A percentile compares a stretch with the other conserved stretches of the same genome.
phyloP scores from a whole-genome alignment of 35 echinoderm and acorn worm species.

The Holothuria glaberrima region DNA sequence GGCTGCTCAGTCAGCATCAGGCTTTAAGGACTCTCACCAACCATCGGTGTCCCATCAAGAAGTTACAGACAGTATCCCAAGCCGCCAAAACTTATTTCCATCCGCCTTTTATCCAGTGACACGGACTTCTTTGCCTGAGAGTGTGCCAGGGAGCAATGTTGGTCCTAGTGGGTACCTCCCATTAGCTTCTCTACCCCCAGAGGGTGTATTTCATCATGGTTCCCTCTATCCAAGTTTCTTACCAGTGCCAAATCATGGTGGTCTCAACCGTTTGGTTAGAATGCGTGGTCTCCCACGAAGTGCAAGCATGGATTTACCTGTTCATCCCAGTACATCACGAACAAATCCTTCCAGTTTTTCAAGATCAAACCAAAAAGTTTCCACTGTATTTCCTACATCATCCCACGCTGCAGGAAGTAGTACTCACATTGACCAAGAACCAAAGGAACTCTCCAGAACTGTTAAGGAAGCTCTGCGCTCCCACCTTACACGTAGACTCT shows the following conservation, averaged over 20 bases:
- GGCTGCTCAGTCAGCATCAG: constrained; percentile 25
- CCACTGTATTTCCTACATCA: background rate
- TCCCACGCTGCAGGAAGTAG: background rate
- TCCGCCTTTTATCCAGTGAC: constrained; percentile 54
- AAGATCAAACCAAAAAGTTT: constrained; percentile 10
- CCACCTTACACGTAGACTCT: constrained; percentile 82
- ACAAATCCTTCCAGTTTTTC: constrained; percentile 31
- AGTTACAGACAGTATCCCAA: constrained; percentile 19
- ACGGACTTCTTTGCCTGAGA: constrained; percentile 4
- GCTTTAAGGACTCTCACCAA: too few relatives aligned
- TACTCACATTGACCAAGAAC: constrained; percentile 30
- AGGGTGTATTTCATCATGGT: constrained; percentile 57
- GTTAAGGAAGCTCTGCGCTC: constrained; percentile 91
- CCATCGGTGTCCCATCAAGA: background rate
- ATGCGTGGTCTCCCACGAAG: constrained; percentile 77
- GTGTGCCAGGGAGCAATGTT: constrained; percentile 14
- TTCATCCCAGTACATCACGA: constrained; percentile 15
- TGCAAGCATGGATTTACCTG: constrained; percentile 79
- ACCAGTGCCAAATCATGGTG: constrained; percentile 4
- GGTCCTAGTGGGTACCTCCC: constrained; percentile 8
- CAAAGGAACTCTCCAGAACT: constrained; percentile 75
- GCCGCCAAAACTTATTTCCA: constrained; percentile 43
- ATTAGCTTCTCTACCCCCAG: constrained; percentile 21
- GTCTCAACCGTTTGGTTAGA: constrained; percentile 50
- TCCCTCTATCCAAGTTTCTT: constrained; percentile 6